Base-by-base conservation (phyloP, 2,797 vertebrate genomes). In the Triplophysa bombifrons region DNA sequence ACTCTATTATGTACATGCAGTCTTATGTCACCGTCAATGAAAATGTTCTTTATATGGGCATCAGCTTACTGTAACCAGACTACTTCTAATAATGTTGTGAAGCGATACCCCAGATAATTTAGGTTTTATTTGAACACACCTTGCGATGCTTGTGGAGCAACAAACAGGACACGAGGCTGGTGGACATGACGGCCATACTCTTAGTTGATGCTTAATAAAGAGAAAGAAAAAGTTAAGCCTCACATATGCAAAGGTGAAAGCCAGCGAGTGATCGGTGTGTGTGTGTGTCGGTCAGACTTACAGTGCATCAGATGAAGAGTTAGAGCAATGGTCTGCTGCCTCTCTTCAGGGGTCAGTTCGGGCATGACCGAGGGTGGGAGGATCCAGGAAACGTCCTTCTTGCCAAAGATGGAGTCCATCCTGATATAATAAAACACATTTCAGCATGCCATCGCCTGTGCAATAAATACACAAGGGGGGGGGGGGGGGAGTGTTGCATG, bases 181-280 rank as follows among this genome's bases (percentile, higher is more conserved):
- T 96, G 19, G 95, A 92, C 89, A 89, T 98, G 88, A 96, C 71
- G 0, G 96, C 94, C 0, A 91, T 93, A 87, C 93, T 94, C 46
- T 90, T 88, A 1, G 90, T 84, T 0, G 89, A 87, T 13, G 94
- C 97, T 99, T 84, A 8, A 86, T 71, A 79, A 12, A n/a, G 77
- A 46, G 44, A 53, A 48, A 34, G 50, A 44, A 76, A 34, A 17
- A 41, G 9, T 12, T 48, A 16, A 19, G 58, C 38, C 30, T 44
- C 13, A 66, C 13, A 46, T 27, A 73, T 19, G 27, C 7, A 30
- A 48, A 44, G 58, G 53, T 55, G 19, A n/a, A 60, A 48, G 3
- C 46, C 46, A 48, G 13, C 13, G 46, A 14, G 12, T 16, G 13
- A 48, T 12, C 11, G 3, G 53, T 74, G 60, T 25, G 44, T 41